phyloP scores from a whole-genome alignment of 2,888 invertebrate species.

The Andrena chrysosceles region DNA sequence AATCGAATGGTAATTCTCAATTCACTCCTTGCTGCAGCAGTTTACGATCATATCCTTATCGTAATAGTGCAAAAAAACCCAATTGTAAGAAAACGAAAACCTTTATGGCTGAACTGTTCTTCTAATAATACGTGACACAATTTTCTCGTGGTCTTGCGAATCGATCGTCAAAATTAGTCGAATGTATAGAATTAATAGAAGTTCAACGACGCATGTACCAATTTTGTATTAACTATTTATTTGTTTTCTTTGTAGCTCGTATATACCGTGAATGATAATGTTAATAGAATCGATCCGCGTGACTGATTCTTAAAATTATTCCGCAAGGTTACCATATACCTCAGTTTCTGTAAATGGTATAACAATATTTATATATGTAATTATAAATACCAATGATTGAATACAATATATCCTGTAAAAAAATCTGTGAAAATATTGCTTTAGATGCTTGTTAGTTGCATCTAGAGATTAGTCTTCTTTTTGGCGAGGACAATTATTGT shows the following conservation, averaged over 20 bases:
- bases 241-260: constrained; percentile 38
- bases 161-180: constrained; percentile 52
- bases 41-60: neutral
- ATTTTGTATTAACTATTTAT: constrained; percentile 61
- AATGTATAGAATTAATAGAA: constrained; percentile 34
- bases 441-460: constrained; percentile 32
- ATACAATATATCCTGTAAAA: constrained; percentile 41
- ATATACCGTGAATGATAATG: constrained; percentile 20
- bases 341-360: constrained; percentile 64
- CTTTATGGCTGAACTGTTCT: neutral
- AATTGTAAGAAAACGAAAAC: constrained; percentile 15
- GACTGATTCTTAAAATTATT: constrained; percentile 31
- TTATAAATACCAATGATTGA: constrained; percentile 56
- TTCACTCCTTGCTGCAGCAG: constrained; percentile 48
- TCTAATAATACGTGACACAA: constrained; percentile 28
- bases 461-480: constrained; percentile 40
- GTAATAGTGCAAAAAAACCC: neutral
- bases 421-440: constrained; percentile 40
- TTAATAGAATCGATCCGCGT: constrained; percentile 12
- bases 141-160: constrained; percentile 24
- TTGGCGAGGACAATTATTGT: constrained; percentile 63
- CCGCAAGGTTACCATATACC: constrained; percentile 75
- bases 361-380: constrained; percentile 59
- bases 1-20: neutral
- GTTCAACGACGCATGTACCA: constrained; percentile 44